Percentiles rank a stretch among this genome's conserved stretches.
phyloP scores from a whole-genome alignment of 64 coral and sea anemone species.

The Stichodactyla helianthus region DNA sequence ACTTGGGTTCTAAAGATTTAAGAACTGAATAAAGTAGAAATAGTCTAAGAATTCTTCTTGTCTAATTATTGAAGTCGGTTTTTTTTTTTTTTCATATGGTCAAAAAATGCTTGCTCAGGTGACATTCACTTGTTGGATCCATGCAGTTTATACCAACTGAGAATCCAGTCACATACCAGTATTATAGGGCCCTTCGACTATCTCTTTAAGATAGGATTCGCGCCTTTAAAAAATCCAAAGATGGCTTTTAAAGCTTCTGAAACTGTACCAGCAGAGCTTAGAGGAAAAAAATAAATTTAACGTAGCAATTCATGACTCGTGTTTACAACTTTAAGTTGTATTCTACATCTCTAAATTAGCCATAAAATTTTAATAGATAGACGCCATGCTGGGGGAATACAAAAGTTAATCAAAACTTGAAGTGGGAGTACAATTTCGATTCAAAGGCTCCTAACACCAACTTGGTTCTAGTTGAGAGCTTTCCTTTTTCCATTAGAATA shows the following conservation, averaged over 20 bases:
- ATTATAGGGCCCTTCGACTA: too few species aligned
- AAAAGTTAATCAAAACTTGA: slow-evolving; percentile 30
- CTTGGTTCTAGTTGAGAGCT: background rate
- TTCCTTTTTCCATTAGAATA: background rate
- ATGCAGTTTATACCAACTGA: too few species aligned
- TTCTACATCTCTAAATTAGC: slow-evolving; percentile 12
- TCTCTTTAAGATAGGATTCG: too few species aligned
- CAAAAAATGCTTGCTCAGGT: too few species aligned
- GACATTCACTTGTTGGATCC: too few species aligned
- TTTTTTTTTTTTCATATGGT: too few species aligned
- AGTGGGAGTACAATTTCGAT: background rate
- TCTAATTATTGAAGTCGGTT: too few species aligned
- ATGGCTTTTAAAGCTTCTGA: background rate
- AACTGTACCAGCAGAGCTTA: background rate
- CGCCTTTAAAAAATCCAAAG: too few species aligned
- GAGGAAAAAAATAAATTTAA: background rate
- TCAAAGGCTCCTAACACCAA: background rate
- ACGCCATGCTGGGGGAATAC: background rate
- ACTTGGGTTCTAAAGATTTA: too few species aligned
- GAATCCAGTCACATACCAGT: too few species aligned
- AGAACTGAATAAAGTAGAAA: too few species aligned
- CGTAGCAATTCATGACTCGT: background rate
- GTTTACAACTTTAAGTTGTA: background rate
- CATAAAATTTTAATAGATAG: slow-evolving; percentile 19
- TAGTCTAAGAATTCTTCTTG: too few species aligned